Conservation (phyloP, 2,113 vertebrate species). For the Mola mola region DNA sequence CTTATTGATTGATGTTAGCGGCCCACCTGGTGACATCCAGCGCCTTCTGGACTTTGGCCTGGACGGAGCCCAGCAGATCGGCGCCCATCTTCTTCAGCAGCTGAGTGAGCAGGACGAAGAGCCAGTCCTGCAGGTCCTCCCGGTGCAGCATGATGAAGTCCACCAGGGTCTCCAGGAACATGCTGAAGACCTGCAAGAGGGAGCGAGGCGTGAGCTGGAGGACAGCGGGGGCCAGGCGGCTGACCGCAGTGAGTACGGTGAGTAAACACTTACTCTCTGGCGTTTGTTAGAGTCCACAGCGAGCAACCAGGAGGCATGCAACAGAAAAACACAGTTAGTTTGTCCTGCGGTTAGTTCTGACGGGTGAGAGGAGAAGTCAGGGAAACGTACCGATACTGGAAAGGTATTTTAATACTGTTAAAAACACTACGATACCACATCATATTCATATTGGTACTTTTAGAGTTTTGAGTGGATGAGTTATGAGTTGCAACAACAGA, state of each 20-base stretch:
- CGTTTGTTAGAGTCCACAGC: conserved; percentile 89
- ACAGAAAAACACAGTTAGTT: conserved; percentile 81
- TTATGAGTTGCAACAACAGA: no score
- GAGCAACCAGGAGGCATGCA: conserved; percentile 90
- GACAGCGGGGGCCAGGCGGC: background rate
- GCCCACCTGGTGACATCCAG: conserved; percentile 93
- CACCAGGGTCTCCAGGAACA: conserved; percentile 98
- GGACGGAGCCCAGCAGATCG: conserved; percentile 95
- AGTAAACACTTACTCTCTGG: conserved; percentile 96
- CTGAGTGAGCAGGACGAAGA: conserved; percentile 97
- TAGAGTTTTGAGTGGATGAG: no score
- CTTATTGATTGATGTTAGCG: no score
- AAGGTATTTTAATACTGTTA: no score
- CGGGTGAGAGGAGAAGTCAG: background rate
- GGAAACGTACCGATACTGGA: conserved; percentile 3
- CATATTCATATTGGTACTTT: no score
- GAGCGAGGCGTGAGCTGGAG: background rate
- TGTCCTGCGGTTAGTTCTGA: conserved; percentile 1
- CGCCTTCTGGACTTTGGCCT: conserved; percentile 98
- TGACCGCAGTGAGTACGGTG: background rate
- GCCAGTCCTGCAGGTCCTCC: conserved; percentile 98
- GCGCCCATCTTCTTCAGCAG: conserved; percentile 99
- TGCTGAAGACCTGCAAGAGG: conserved; percentile 98
- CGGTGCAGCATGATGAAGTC: conserved; percentile 97
- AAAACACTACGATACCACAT: no score